Base-by-base conservation (phyloP, 2,797 vertebrate genomes). In the Alca torda region DNA sequence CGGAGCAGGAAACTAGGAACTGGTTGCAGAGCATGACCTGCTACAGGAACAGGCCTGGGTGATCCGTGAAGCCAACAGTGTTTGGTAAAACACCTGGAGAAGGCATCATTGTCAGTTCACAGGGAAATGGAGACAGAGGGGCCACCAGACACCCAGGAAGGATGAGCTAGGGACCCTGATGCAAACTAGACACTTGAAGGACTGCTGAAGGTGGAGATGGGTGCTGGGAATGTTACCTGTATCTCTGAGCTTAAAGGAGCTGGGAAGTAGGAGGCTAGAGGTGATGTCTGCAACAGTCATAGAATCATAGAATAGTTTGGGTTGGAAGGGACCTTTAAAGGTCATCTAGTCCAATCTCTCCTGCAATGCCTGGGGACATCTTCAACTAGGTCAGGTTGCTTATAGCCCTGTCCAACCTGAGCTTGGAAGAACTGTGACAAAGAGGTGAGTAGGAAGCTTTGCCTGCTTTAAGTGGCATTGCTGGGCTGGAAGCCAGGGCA, bases 31-130 rank as follows among this genome's bases (percentile, higher is more conserved):
- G 33, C 17, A 11, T 26, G 35, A 45, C 28, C 33, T 39, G 16
- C 63, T 63, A 26, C 20, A 57, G 33, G 11, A 68, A 31, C 9
- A 15, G 41, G 50, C 17, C 45, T 57, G 9, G 11, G 33, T 50
- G 24, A 31, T 63, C 25, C 3, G 0, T 19, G 56, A 79, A 84
- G 43, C 16, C n/a, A 59, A 9, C 4, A 4, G 20, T 3, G 0
- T n/a, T 61, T 88, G 73, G 24, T 68, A 50, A 39, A 68, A 25
- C 25, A 57, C 19, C 56, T 37, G 16, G 23, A 61, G 76, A 74
- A 68, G 56, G 33, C 43, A 56, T 31, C 6, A 1, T 24, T 63
- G 13, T 24, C 26, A 63, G 30, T 30, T n/a, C 30, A 14, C 30
- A 33, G 35, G 51, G 35, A 57, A 39, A 48, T 33, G 21, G 23